phyloP scores from a whole-genome alignment of 2,113 vertebrate species.

The Centropristis striata region DNA sequence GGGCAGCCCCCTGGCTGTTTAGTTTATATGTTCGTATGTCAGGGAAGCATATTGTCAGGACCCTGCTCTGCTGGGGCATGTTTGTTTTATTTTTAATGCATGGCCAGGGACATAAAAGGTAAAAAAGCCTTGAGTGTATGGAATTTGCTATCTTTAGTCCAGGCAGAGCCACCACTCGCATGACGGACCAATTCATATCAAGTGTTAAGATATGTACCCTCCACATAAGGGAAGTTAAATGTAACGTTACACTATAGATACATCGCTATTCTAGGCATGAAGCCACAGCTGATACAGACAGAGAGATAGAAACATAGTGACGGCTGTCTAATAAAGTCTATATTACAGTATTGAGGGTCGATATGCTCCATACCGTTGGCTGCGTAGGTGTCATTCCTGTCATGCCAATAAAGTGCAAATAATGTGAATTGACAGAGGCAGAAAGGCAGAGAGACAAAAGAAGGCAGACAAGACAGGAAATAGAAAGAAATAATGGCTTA shows the following conservation, averaged over 20 bases:
- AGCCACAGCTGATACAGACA: constrained; percentile 64
- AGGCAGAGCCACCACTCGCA: constrained; percentile 70
- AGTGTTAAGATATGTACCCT: constrained; percentile 72
- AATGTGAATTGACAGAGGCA: constrained; percentile 38
- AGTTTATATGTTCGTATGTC: constrained; percentile 68
- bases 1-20: constrained; percentile 65
- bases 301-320: constrained; percentile 29
- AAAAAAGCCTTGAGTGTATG: constrained; percentile 65
- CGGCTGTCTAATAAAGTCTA: constrained; percentile 47
- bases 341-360: constrained; percentile 29
- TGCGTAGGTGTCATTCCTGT: constrained; percentile 33
- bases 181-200: constrained; percentile 78
- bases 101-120: constrained; percentile 80
- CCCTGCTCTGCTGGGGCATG: constrained; percentile 49
- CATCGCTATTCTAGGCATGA: constrained; percentile 69
- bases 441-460: constrained; percentile 14
- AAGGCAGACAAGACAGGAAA: neutral
- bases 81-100: constrained; percentile 84
- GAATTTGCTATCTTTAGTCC: constrained; percentile 84
- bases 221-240: constrained; percentile 71
- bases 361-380: constrained; percentile 28
- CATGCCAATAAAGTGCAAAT: constrained; percentile 61
- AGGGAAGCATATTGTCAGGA: constrained; percentile 66
- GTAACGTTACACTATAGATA: constrained; percentile 77
- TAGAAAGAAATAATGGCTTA: neutral